These are phyloP conservation scores for Xenops minutus DNA, from an alignment of 2,797 vertebrate genomes.

Conservation along the genomic window DNA sequence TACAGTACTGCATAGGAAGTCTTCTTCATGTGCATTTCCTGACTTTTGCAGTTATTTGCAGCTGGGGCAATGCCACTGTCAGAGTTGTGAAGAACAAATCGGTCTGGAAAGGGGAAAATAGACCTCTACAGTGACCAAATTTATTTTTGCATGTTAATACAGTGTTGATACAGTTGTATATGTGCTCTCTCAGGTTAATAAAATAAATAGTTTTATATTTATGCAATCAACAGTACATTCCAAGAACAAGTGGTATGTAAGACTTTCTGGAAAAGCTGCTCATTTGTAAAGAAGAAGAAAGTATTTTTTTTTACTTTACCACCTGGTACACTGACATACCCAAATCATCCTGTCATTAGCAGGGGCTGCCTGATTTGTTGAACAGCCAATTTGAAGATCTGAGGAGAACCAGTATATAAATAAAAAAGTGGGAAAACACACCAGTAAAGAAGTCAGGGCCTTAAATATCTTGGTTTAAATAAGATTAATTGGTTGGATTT, in stretches of 20 bases:
- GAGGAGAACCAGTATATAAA: background rate
- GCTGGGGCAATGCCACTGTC: background rate
- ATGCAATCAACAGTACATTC: background rate
- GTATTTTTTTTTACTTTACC: background rate
- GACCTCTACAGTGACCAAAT: background rate
- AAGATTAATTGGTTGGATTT: background rate
- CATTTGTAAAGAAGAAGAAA: background rate
- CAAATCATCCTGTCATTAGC: background rate
- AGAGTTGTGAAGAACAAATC: background rate
- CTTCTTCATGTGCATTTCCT: background rate
- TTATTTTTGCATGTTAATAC: background rate
- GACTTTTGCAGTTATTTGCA: background rate
- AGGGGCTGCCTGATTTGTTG: background rate
- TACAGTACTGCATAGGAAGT: background rate
- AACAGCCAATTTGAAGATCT: background rate
- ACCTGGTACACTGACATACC: background rate
- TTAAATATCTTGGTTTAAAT: background rate
- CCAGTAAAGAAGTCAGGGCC: background rate
- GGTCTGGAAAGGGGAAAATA: background rate
- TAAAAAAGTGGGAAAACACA: background rate
- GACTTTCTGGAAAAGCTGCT: background rate
- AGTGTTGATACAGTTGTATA: background rate
- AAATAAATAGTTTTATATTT: background rate
- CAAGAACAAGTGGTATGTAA: background rate
- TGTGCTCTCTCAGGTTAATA: background rate